Base-by-base conservation (phyloP, 64 coral and sea anemone genomes). In the Anthopleura sola region DNA sequence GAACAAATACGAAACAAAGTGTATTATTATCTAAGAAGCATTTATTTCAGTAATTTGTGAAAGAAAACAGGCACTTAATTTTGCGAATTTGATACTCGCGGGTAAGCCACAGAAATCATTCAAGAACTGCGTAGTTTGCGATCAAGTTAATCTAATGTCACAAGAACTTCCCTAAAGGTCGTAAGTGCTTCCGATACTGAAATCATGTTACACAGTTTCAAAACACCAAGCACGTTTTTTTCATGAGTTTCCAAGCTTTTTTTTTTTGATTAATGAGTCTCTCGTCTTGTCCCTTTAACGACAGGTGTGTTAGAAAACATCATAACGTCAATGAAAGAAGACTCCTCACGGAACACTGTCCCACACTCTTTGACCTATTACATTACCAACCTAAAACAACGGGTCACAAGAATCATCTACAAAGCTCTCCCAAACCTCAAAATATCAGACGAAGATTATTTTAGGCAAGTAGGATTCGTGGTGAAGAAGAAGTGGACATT, bases 401-500 rank as follows among this genome's bases (percentile, higher is more conserved):
- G 48, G 0, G 74, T 82, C 2, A 55, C 90, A 31, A 54, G 7
- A 37, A 54, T 89, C 16, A 82, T 55, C 1, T 44, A 60, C 9
- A 84, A 87, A 81, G 48, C 90, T 5, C n/a, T 84, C 8, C 68
- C 87, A 2, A 64, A 40, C 6, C 87, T 96, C 2, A 85, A 54
- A 62, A 29, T 31, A 18, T 78, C 87, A 4, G 75, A 87, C 49
- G 74, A 50, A 36, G 19, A 60, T 5, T 99, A 99, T 31, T 99
- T 90, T 29, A 57, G 80, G 20, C 54, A 57, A 21, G 81, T 99
- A 62, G 90, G 93, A 23, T 89, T 77, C 75, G 85, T 89, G 1
- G 82, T 94, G 55, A 53, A 88, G 16, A 81, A 90, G 49, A 89
- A 92, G 5, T 99, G 97, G 97, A 53, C 32, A 10, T 75, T 80